Conservation (phyloP, 1,140 invertebrate species). For the Lucilia cuprina region DNA sequence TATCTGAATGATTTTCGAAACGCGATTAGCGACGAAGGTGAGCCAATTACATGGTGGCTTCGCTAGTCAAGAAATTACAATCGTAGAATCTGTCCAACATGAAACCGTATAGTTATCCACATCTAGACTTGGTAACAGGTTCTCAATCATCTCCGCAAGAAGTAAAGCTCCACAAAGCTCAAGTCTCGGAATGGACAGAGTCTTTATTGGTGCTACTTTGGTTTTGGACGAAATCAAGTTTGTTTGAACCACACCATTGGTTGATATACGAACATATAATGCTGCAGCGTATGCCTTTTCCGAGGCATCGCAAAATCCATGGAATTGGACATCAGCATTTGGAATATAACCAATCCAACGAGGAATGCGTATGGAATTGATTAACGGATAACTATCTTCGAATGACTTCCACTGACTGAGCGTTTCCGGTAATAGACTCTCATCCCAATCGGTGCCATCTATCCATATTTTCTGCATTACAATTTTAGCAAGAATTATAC, state of each 20-base stretch:
- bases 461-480: slow-evolving; percentile 64
- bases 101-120: slow-evolving; percentile 45
- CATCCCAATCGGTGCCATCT: slow-evolving; percentile 58
- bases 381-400: too few relatives aligned
- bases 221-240: not conserved
- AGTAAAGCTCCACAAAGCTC: slow-evolving; percentile 56
- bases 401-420: too few relatives aligned
- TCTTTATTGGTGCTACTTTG: slow-evolving; percentile 51
- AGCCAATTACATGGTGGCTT: slow-evolving; percentile 49
- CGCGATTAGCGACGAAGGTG: slow-evolving; percentile 60
- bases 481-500: slow-evolving; percentile 61
- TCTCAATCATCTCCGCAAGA: slow-evolving; percentile 42
- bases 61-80: slow-evolving; percentile 56
- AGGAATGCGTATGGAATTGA: too few relatives aligned
- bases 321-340: slow-evolving; percentile 38
- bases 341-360: slow-evolving; percentile 37
- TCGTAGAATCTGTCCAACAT: slow-evolving; percentile 62
- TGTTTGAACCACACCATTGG: not conserved
- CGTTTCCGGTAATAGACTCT: slow-evolving; percentile 42
- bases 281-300: slow-evolving; percentile 53
- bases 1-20: slow-evolving; percentile 51
- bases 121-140: slow-evolving; percentile 43
- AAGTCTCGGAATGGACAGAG: slow-evolving; percentile 50
- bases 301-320: slow-evolving; percentile 59
- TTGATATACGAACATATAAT: slow-evolving; percentile 50